Conservation (phyloP, 2,797 vertebrate species). For the Lateolabrax maculatus region DNA sequence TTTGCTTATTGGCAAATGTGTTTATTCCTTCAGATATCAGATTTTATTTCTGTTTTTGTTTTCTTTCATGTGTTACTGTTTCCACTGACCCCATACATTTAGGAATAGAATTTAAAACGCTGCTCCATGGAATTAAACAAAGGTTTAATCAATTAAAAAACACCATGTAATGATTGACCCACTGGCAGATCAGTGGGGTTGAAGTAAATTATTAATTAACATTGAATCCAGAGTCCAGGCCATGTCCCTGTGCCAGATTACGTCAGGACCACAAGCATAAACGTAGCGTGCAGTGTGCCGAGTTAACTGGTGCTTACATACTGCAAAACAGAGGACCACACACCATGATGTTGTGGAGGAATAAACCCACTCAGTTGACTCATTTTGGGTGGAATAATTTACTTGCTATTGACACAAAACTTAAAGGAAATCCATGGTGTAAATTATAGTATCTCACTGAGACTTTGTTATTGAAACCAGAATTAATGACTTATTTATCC, state of each 20-base stretch:
- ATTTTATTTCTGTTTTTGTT: not conserved
- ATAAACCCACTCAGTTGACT: not conserved
- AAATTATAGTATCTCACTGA: not conserved
- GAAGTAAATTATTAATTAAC: conserved; percentile 8
- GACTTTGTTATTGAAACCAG: not conserved
- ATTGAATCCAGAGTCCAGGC: not conserved
- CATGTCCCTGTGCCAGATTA: not conserved
- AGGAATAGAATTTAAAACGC: not conserved
- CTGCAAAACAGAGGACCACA: not conserved
- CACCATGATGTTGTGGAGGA: not conserved
- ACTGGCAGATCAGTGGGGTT: not conserved
- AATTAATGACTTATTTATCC: not conserved
- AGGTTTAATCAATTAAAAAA: not conserved
- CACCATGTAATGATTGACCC: conserved; percentile 12
- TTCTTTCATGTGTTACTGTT: not conserved
- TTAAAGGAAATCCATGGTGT: not conserved
- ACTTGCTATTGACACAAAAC: not conserved
- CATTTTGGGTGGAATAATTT: not conserved
- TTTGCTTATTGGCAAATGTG: too few relatives aligned
- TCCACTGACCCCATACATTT: not conserved
- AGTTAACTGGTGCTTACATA: not conserved
- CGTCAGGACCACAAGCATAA: not conserved
- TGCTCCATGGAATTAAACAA: not conserved
- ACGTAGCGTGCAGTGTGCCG: not conserved
- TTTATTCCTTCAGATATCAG: not conserved